phyloP scores from a whole-genome alignment of 2,888 invertebrate genomes.

The Lordiphosa andalusiaca region DNA sequence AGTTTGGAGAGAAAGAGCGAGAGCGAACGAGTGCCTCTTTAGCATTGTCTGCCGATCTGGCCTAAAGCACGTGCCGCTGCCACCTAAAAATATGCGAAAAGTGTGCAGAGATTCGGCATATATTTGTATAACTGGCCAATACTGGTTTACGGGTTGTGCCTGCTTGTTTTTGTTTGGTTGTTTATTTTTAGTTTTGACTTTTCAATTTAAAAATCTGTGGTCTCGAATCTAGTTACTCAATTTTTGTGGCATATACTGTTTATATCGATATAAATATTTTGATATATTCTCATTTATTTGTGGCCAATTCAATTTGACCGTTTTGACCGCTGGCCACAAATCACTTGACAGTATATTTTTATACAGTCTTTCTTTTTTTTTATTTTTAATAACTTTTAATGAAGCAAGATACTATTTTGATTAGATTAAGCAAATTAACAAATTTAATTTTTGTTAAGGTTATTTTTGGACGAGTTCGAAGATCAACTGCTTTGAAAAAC shows the following conservation, averaged over 20 bases:
- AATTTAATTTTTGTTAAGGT: conserved; percentile 12
- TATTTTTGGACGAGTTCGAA: conserved; percentile 42
- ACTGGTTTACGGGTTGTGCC: conserved; percentile 57
- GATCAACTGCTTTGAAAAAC: conserved; percentile 58
- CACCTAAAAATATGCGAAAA: conserved; percentile 56
- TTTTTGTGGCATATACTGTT: conserved; percentile 2
- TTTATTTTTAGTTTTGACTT: conserved; percentile 48
- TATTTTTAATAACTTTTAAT: not conserved
- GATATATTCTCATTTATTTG: conserved; percentile 2
- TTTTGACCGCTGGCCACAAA: conserved; percentile 59
- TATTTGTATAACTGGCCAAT: conserved; percentile 58
- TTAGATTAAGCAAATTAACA: conserved; percentile 60
- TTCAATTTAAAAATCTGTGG: conserved; percentile 29
- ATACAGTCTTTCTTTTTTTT: conserved; percentile 2
- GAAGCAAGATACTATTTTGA: conserved; percentile 23
- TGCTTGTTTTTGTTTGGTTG: conserved; percentile 37
- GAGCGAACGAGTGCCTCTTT: no score
- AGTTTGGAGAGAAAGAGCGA: not conserved
- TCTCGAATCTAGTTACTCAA: conserved; percentile 14
- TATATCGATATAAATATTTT: conserved; percentile 18
- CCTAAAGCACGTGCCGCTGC: conserved; percentile 50
- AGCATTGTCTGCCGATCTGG: not conserved
- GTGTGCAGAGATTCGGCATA: conserved; percentile 40
- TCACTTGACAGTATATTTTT: conserved; percentile 17
- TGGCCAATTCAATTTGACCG: conserved; percentile 42